These are phyloP conservation scores for Hemicentrotus pulcherrimus DNA, from an alignment of 35 echinoderm and acorn worm genomes.

Conservation along the genomic window DNA sequence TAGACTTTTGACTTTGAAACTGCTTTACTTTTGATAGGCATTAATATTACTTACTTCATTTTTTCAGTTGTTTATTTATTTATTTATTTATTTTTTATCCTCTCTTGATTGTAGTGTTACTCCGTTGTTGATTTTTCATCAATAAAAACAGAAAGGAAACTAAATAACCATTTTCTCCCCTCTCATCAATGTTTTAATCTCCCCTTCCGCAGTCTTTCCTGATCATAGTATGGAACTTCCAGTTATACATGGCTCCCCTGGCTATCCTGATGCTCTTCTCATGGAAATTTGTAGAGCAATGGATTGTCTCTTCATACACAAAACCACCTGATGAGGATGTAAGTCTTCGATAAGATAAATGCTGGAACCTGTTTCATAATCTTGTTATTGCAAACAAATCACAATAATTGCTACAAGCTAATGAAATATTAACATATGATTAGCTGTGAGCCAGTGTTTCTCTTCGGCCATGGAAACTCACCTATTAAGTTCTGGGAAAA, in stretches of 20 bases:
- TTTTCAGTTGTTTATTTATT: background rate
- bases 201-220: slow-evolving; percentile 72
- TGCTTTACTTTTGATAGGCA: too few species aligned
- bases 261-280: slow-evolving; percentile 77
- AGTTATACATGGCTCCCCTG: slow-evolving; percentile 89
- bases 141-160: background rate
- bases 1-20: too few species aligned
- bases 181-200: background rate
- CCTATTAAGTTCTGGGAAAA: too few species aligned
- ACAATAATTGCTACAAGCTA: too few species aligned
- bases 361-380: background rate
- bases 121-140: background rate
- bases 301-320: slow-evolving; percentile 70
- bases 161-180: background rate
- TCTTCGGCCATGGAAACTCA: too few species aligned
- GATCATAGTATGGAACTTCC: slow-evolving; percentile 94
- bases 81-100: background rate
- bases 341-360: slow-evolving; percentile 31
- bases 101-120: background rate
- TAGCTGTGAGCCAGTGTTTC: too few species aligned
- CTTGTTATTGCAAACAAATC: too few species aligned
- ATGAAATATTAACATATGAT: too few species aligned
- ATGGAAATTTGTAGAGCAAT: slow-evolving; percentile 89
- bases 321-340: slow-evolving; percentile 93
- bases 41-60: too few species aligned